Base-by-base conservation (phyloP, 2,797 vertebrate species). In the Sphenopsis melanotis region DNA sequence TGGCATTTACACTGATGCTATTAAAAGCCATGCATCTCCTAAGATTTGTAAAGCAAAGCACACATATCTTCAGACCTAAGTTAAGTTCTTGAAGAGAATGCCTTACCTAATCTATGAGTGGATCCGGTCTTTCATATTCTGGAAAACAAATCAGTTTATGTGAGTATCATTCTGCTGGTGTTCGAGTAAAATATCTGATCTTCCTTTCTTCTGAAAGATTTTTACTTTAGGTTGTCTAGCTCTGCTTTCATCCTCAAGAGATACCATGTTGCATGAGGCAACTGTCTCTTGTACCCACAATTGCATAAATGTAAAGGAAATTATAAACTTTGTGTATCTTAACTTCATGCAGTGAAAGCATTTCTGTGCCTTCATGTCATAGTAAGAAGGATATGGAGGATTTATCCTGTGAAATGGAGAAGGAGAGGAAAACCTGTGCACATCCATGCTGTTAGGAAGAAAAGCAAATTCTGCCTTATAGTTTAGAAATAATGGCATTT, bases 61-160 rank as follows among this genome's bases (percentile, higher is more conserved):
- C 18, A 56, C 41, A 2, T 49, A 98, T 98, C 97, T 98, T 99
- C 68, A 98, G 98, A 66, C 98, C 97, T 39, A 98, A 97, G 97
- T 98, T 98, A 21, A 98, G 97, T 95, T 98, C 98, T 92, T 97
- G 98, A 55, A 98, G 97, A 5, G 98, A 99, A 84, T 97, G 97
- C 17, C 98, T 98, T 18, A 98, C 98, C 83, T 98, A 97, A 27
- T 78, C 68, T 86, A 98, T 93, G 26, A 98, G 97, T 1, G 16
- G 94, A 97, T 98, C 98, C 98, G 98, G 98, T 79, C 98, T 98
- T 96, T 98, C 98, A 57, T 98, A 98, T 96, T 98, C 98, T 97
- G 98, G 98, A 96, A 99, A 98, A 96, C 98, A 98, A 86, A 98
- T 97, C 94, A 98, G 94, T 75, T 98, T 98, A 95, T 98, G 98